Conservation (phyloP, 2,113 vertebrate species). For the Thymallus thymallus region DNA sequence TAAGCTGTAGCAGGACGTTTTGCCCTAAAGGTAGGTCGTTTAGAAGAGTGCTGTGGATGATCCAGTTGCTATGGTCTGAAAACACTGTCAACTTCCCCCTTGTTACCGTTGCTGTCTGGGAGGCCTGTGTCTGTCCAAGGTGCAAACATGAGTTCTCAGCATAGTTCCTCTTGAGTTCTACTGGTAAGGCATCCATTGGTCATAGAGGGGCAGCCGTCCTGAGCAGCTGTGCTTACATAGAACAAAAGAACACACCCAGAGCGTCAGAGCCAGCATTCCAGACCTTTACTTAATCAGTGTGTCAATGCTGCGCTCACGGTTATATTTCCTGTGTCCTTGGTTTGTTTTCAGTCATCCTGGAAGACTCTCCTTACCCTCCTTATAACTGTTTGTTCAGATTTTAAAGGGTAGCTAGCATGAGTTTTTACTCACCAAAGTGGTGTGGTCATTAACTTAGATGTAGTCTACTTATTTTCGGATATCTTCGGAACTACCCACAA, state of each 20-base stretch:
- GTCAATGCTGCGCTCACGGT: background rate
- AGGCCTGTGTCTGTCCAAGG: conserved; percentile 3
- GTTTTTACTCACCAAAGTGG: too few relatives aligned
- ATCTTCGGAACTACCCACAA: too few relatives aligned
- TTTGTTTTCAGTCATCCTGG: conserved; percentile 48
- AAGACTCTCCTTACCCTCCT: conserved; percentile 1
- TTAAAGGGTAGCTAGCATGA: too few relatives aligned
- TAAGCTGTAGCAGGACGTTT: conserved; percentile 6
- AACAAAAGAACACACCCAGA: background rate
- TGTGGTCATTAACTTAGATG: too few relatives aligned
- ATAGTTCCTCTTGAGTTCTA: background rate
- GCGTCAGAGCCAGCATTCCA: background rate
- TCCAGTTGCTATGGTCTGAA: conserved; percentile 34
- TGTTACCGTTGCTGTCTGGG: background rate
- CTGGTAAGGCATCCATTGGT: background rate
- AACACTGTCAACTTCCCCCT: background rate
- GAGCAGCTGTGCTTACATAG: background rate
- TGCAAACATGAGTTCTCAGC: background rate
- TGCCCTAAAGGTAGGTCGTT: conserved; percentile 35
- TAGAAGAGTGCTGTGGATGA: conserved; percentile 30
- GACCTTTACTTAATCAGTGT: background rate
- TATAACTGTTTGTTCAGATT: conserved; percentile 19
- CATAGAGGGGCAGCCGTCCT: background rate
- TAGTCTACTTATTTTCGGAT: too few relatives aligned
- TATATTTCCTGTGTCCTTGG: background rate